Percentiles rank a stretch among this genome's conserved stretches.
Evolutionary conservation across 2,113 vertebrate species (phyloP).

Genomic region (Hyperoodon ampullatus): DNA sequence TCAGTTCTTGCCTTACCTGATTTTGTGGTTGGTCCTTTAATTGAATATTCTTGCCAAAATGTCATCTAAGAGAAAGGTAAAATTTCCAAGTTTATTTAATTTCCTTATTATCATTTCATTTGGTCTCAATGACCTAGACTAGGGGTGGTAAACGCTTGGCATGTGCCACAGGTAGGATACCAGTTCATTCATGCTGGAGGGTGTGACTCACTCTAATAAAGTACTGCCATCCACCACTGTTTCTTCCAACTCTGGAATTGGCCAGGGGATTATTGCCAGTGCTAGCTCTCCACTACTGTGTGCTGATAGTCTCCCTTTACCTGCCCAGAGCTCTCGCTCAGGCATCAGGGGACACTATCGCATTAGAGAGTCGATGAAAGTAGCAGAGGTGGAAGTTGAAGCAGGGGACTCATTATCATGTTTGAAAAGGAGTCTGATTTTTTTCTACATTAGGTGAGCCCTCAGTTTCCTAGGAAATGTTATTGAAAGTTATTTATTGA

Average conservation of each 20-base stretch:
- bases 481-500: conserved; percentile 5
- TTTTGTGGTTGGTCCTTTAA: conserved; percentile 77
- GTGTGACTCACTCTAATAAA: conserved; percentile 34
- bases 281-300: background rate
- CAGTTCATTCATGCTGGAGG: background rate
- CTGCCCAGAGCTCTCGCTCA: background rate
- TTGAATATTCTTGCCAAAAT: conserved; percentile 93
- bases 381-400: background rate
- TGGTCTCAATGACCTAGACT: background rate
- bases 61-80: conserved; percentile 83
- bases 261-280: background rate
- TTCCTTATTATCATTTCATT: conserved; percentile 41
- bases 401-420: background rate
- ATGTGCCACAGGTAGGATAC: background rate
- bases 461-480: background rate
- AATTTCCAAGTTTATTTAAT: conserved; percentile 26
- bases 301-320: background rate
- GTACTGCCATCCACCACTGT: background rate
- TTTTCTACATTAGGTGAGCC: background rate
- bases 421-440: conserved; percentile 7
- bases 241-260: background rate
- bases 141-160: background rate
- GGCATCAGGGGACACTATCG: background rate
- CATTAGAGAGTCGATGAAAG: background rate
- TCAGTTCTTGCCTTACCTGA: conserved; percentile 83